Base-by-base conservation (phyloP, 2,797 vertebrate genomes). In the Benthosema pterotum region DNA sequence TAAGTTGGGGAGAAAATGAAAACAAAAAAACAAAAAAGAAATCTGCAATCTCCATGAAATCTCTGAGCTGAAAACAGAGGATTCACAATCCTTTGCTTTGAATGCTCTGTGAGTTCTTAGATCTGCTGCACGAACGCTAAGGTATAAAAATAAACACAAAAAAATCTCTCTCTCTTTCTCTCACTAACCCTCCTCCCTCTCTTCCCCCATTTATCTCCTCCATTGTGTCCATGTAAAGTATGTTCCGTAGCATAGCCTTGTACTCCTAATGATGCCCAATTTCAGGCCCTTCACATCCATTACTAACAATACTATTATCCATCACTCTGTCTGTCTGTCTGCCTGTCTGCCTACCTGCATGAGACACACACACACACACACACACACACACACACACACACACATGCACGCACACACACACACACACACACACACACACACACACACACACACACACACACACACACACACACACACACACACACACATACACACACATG, bases 211-310 rank as follows among this genome's bases (percentile, higher is more conserved):
- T 75, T 52, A 14, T 80, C 68, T 63, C 48, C 67, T 71, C 75
- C 59, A 79, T 74, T 78, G 74, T 82, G 75, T 75, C 63, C 71
- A 80, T 85, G 74, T 82, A 86, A 84, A 84, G 75, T 80, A 76
- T 38, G 32, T 38, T 38, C 32, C 52, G 69, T 25, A 74, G 83
- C 67, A 83, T 88, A 89, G 87, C 89, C 85, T 85, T 88, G 83
- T 83, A 85, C 68, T 84, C 84, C 88, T 89, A 91, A 92, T 91
- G 83, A 87, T 77, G 80, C 85, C 85, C 84, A 86, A 90, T 90
- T 90, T 88, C 70, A 83, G 74, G 80, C 87, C 81, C 87, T 91
- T 88, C 87, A 91, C 73, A 89, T 87, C 88, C 89, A 91, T 91
- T 90, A 89, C 72, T 78, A 88, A 86, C 78, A 86, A 83, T 81